Percentiles rank a stretch among this genome's conserved stretches.
Evolutionary conservation across 2,113 vertebrate genomes (phyloP).

Genomic region (Hippocampus zosterae): DNA sequence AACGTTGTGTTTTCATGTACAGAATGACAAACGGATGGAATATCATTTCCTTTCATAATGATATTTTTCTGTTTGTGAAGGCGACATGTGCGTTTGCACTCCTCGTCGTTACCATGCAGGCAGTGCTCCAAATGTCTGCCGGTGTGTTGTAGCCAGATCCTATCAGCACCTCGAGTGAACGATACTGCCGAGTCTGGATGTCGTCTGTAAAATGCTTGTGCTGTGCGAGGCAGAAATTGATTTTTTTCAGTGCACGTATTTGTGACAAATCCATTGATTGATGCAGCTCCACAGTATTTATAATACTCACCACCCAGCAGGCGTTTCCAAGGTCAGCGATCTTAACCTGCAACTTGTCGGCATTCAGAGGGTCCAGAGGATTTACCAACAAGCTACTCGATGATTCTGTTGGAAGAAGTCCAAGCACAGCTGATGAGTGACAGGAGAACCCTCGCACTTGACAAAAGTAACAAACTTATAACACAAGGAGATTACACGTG

Average conservation of each 20-base stretch:
- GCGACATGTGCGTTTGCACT: not conserved
- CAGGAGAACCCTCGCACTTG: not conserved
- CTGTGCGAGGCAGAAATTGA: slow-evolving; percentile 52
- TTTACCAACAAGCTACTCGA: slow-evolving; percentile 85
- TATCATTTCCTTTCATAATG: not conserved
- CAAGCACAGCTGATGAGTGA: not conserved
- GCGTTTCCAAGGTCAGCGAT: slow-evolving; percentile 98
- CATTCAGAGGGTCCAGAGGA: slow-evolving; percentile 90
- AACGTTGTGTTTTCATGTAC: too few species aligned
- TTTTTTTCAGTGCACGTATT: not conserved
- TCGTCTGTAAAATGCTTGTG: slow-evolving; percentile 97
- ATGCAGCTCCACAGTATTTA: not conserved
- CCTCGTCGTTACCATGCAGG: slow-evolving; percentile 83
- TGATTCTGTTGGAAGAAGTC: slow-evolving; percentile 57
- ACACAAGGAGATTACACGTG: too few species aligned
- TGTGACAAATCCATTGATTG: not conserved
- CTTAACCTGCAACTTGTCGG: slow-evolving; percentile 93
- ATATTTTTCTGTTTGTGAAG: not conserved
- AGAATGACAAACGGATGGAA: too few species aligned
- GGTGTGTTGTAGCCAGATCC: slow-evolving; percentile 91
- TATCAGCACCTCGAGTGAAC: slow-evolving; percentile 89
- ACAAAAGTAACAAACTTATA: not conserved
- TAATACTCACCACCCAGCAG: slow-evolving; percentile 93
- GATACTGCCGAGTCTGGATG: slow-evolving; percentile 95
- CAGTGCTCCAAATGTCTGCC: slow-evolving; percentile 98